Percentiles rank a stretch among this genome's conserved stretches.
phyloP scores from a whole-genome alignment of 2,113 vertebrate genomes.

The Opisthocomus hoazin region DNA sequence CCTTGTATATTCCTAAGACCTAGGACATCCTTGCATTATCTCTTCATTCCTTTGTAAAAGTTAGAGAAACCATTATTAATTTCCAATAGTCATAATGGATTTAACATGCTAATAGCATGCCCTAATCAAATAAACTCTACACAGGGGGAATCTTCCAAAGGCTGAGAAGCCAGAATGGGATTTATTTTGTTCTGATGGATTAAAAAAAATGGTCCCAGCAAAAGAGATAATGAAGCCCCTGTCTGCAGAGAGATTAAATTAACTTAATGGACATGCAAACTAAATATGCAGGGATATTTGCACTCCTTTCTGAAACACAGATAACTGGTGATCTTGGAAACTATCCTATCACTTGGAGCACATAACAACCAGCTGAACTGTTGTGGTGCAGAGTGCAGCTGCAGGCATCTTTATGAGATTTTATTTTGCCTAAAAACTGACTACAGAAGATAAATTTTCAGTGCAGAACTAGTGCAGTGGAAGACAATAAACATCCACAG shows the following conservation, averaged over 20 bases:
- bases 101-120: slow-evolving; percentile 16
- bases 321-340: slow-evolving; percentile 14
- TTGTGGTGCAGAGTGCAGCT: background rate
- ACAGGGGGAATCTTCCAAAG: background rate
- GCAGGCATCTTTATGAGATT: background rate
- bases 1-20: background rate
- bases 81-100: slow-evolving; percentile 9
- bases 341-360: background rate
- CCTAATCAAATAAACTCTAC: slow-evolving; percentile 27
- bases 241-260: slow-evolving; percentile 34
- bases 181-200: slow-evolving; percentile 26
- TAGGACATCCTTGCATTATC: background rate
- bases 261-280: slow-evolving; percentile 32
- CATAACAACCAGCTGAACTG: background rate
- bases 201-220: background rate
- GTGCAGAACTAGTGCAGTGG: background rate
- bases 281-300: background rate
- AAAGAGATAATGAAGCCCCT: slow-evolving; percentile 4
- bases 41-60: background rate
- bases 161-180: background rate
- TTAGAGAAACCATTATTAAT: background rate
- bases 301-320: background rate
- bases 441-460: background rate
- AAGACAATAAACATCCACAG: background rate
- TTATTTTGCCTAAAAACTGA: background rate